Evolutionary conservation across 2,113 vertebrate genomes (phyloP), one percentile per base, ranked within the genome.

Genomic region (Trogon surrucura): DNA sequence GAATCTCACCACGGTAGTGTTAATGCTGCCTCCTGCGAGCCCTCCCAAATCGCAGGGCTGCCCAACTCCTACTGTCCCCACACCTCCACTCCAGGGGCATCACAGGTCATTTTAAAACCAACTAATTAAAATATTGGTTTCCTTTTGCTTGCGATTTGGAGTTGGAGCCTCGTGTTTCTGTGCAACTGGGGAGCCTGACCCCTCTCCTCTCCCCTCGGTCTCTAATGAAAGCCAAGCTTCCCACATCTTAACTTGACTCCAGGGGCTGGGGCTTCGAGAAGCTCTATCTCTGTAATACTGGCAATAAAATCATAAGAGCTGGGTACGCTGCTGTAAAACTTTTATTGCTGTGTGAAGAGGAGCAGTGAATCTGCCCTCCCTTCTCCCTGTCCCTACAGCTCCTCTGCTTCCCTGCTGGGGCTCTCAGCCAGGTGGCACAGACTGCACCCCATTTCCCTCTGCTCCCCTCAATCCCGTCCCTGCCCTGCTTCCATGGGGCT

Each of bases 191-290:
- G 86, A 60, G 5, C 3, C 69, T 78, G 80, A 34, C 16, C 94
- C 48, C 77, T 88, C n/a, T 88, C n/a, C 26, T 77, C 32, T 81
- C 47, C 73, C 34, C 3, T 80, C 2, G 16, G 19, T 89, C 91
- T 86, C 89, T 86, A 87, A 85, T 79, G 89, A 92, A 86, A 92
- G 91, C 64, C 77, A 70, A 91, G 92, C 80, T 86, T 91, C 77
- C 91, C 4, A 8, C 16, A 1, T 80, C 82, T 93, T 97, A 95
- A 94, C 92, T 85, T 67, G 86, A 81, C 94, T 95, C 95, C 65
- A 66, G 89, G 61, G 88, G 56, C 85, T 84, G 86, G 44, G 65
- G 86, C 91, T 95, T 86, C 56, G 91, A 86, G 85, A 78, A 93
- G 78, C 69, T 93, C 86, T 95, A 56, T 92, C 91, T 91, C 89